phyloP scores from a whole-genome alignment of 2,797 vertebrate genomes.

The Streptopelia turtur region DNA sequence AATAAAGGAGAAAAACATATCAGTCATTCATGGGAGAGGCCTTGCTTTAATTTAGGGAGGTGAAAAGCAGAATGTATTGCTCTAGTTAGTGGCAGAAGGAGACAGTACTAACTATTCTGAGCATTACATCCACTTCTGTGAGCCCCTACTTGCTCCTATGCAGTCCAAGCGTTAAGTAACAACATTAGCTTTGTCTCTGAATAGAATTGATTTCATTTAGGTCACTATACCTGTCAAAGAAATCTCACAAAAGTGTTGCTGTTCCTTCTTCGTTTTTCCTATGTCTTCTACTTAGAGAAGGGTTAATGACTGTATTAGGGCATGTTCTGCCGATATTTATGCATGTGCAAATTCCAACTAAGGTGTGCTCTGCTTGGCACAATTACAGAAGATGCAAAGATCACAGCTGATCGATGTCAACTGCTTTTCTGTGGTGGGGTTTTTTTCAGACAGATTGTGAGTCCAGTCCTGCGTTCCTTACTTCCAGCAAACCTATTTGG shows the following conservation, averaged over 20 bases:
- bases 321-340: not conserved
- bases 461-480: not conserved
- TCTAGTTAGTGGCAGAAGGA: not conserved
- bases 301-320: not conserved
- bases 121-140: not conserved
- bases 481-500: not conserved
- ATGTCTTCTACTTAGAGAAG: not conserved
- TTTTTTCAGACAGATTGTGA: not conserved
- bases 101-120: accelerated
- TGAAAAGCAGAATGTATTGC: not conserved
- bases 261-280: not conserved
- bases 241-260: not conserved
- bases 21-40: not conserved
- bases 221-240: not conserved
- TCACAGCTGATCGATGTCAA: not conserved
- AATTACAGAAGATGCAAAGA: not conserved
- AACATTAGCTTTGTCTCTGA: not conserved
- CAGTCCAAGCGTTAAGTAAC: not conserved
- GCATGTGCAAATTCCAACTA: not conserved
- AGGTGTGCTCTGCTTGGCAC: not conserved
- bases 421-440: not conserved
- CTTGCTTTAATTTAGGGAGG: not conserved
- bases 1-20: not conserved
- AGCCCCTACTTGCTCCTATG: not conserved
- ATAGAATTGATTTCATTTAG: not conserved